Percentiles rank a stretch among this genome's conserved stretches.
Evolutionary conservation across 2,888 invertebrate genomes (phyloP).

Genomic region (Mystacides longicornis): DNA sequence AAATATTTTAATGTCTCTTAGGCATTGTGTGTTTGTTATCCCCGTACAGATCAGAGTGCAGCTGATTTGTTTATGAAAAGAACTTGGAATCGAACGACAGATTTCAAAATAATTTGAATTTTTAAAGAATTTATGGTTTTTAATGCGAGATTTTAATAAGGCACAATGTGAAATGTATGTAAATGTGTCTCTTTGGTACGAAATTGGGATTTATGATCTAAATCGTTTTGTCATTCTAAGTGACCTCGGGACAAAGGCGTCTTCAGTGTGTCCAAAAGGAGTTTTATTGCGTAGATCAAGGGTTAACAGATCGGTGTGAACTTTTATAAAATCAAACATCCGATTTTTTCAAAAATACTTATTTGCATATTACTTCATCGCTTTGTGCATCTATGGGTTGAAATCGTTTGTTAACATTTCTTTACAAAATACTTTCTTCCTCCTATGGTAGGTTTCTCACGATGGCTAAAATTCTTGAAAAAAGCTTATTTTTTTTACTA

Average conservation of each 20-base stretch:
- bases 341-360: too few species aligned
- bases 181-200: not conserved
- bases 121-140: constrained; percentile 10
- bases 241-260: not conserved
- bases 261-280: not conserved
- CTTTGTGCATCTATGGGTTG: not conserved
- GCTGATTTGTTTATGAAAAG: constrained; percentile 10
- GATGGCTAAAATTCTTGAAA: too few species aligned
- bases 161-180: not conserved
- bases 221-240: not conserved
- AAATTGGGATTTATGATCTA: not conserved
- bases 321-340: too few species aligned
- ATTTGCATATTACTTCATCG: too few species aligned
- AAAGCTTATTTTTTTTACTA: too few species aligned
- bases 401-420: too few species aligned
- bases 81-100: not conserved
- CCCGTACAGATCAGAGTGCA: not conserved
- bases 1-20: not conserved
- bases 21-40: not conserved
- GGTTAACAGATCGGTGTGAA: too few species aligned
- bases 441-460: too few species aligned
- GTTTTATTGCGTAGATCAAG: too few species aligned
- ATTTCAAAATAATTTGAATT: constrained; percentile 7
- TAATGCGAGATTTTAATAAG: constrained; percentile 8
- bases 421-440: too few species aligned